Base-by-base conservation (phyloP, 1,140 invertebrate species). In the Hycleus cichorii region DNA sequence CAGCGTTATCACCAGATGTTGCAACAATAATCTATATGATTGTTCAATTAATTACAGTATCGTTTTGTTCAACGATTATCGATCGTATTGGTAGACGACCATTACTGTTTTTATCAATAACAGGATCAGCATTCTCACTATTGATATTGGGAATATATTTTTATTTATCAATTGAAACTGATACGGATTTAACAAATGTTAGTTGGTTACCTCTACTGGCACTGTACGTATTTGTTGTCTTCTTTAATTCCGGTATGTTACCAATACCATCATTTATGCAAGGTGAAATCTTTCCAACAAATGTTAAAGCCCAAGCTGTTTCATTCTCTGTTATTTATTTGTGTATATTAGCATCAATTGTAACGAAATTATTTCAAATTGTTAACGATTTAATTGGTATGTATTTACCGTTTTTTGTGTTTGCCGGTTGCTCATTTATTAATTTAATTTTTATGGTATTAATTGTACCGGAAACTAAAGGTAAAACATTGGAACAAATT, bases 81-180 rank as follows among this genome's bases (percentile, higher is more conserved):
- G 89, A 91, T 73, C 81, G 80, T 56, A 76, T 79, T n/a, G 88
- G 90, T 6, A 77, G 89, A 62, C 81, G 82, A 66, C 80, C 83
- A 9, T 74, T 91, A n/a, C 70, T 90, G 5, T 70, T 84, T 3
- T 64, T 83, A 24, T 87, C 85, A 0, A 80, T 78, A 24, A 72
- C 72, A 11, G 80, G 80, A 39, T 79, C 80, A 42, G 80, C 75
- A 49, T 53, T 79, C 25, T 74, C 75, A 43, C 79, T 84, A 58
- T 62, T 76, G 42, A 72, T 80, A 7, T 76, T 83, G 57, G 81
- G 80, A n/a, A 70, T 79, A 11, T 87, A 84, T 68, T 87, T 83
- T 68, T 78, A 76, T 44, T 67, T 86, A 50, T 56, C 78, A 75
- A 62, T 76, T 74, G 46, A 49, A 63, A 67, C 39, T 38, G 57